These are phyloP conservation scores for Rynchops niger DNA, from an alignment of 2,113 vertebrate species.

Conservation along the genomic window DNA sequence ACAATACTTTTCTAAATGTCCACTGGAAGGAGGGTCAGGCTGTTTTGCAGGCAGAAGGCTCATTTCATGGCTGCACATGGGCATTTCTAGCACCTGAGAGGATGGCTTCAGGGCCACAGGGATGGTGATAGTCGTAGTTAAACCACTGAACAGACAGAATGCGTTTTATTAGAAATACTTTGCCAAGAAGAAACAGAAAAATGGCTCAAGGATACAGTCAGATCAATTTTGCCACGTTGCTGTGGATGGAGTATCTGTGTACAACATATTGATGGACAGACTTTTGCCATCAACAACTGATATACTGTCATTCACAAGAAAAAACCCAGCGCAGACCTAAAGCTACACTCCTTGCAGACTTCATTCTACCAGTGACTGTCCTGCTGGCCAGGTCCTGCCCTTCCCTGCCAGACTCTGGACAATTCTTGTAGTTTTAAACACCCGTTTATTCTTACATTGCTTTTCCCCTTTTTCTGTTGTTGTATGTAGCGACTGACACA, in stretches of 20 bases:
- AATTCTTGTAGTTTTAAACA: neutral
- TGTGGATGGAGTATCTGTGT: neutral
- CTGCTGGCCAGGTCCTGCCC: neutral
- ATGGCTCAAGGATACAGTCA: neutral
- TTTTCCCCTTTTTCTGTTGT: neutral
- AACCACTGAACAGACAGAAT: neutral
- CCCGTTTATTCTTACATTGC: neutral
- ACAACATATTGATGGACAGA: neutral
- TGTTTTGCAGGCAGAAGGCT: neutral
- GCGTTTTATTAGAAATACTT: neutral
- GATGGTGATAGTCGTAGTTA: accelerated
- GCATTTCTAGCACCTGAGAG: neutral
- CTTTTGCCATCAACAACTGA: neutral
- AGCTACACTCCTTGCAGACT: neutral
- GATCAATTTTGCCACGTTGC: neutral
- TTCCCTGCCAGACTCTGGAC: neutral
- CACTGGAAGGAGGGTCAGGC: neutral
- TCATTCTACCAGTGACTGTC: neutral
- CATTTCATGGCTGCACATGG: neutral
- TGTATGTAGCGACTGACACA: neutral
- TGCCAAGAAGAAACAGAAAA: neutral
- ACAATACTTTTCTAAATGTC: neutral
- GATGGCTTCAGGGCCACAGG: neutral
- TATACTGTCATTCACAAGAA: neutral
- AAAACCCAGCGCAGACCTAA: neutral